These are phyloP conservation scores for Sebastes vulpes DNA, from an alignment of 2,797 vertebrate genomes.

Conservation along the genomic window DNA sequence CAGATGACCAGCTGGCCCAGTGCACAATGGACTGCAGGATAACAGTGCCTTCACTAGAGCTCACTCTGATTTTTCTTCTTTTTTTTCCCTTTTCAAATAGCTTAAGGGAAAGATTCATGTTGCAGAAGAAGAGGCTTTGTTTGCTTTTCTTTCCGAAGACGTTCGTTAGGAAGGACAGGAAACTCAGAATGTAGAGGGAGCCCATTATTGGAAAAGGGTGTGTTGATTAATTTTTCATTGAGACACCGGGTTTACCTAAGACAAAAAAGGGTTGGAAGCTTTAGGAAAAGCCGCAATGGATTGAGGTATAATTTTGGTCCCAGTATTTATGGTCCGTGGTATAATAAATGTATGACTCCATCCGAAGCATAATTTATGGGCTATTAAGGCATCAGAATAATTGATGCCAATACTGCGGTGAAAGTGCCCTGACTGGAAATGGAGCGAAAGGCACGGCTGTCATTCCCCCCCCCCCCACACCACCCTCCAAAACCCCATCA, in stretches of 20 bases:
- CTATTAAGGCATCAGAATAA: conserved; percentile 73
- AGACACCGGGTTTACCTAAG: conserved; percentile 21
- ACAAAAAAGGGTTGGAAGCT: conserved; percentile 61
- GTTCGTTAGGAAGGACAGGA: conserved; percentile 29
- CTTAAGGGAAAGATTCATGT: conserved; percentile 24
- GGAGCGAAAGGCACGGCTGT: conserved; percentile 52
- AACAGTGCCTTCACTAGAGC: conserved; percentile 82
- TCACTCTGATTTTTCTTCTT: conserved; percentile 10
- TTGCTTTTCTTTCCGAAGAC: conserved; percentile 32
- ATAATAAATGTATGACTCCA: conserved; percentile 67
- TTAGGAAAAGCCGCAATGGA: conserved; percentile 46
- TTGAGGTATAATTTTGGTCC: conserved; percentile 41
- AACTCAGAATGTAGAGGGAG: conserved; percentile 33
- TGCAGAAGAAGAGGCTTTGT: conserved; percentile 26
- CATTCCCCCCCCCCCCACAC: conserved; percentile 15
- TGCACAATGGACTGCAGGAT: conserved; percentile 63
- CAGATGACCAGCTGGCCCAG: conserved; percentile 55
- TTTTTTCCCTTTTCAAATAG: conserved; percentile 7
- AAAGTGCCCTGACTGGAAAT: conserved; percentile 56
- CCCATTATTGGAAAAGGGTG: conserved; percentile 51
- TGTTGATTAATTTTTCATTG: conserved; percentile 60
- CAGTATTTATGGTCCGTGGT: conserved; percentile 51
- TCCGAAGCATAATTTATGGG: conserved; percentile 59
- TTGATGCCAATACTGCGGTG: conserved; percentile 43
- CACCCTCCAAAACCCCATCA: neutral